Conservation (phyloP, 2,888 invertebrate species). For the Acronicta psi region DNA sequence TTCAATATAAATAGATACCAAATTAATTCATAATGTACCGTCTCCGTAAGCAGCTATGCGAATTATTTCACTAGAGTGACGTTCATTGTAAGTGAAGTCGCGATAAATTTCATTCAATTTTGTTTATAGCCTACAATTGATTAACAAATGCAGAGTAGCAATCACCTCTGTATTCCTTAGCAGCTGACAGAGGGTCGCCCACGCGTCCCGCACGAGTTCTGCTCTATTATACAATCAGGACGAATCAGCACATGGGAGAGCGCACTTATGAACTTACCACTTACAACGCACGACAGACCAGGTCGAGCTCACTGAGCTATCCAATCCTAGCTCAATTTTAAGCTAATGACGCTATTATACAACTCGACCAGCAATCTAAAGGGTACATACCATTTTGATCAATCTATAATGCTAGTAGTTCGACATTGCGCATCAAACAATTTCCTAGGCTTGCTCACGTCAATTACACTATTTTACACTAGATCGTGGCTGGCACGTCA, state of each 20-base stretch:
- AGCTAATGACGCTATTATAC: slow-evolving; percentile 38
- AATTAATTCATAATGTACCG: not conserved
- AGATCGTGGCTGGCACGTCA: slow-evolving; percentile 57
- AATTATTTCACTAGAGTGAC: slow-evolving; percentile 1
- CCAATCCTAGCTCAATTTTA: slow-evolving; percentile 53
- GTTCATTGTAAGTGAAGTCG: slow-evolving; percentile 11
- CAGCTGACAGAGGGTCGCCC: slow-evolving; percentile 83
- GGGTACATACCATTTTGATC: slow-evolving; percentile 33
- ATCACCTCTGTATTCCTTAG: slow-evolving; percentile 70
- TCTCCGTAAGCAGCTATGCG: not conserved
- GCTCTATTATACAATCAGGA: slow-evolving; percentile 86
- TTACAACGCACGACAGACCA: slow-evolving; percentile 40
- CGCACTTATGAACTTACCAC: slow-evolving; percentile 27
- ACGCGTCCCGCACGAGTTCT: slow-evolving; percentile 81
- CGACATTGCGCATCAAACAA: slow-evolving; percentile 52
- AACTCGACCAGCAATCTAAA: slow-evolving; percentile 43
- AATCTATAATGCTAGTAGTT: slow-evolving; percentile 42
- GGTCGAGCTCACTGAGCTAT: slow-evolving; percentile 50
- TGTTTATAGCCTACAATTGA: slow-evolving; percentile 54
- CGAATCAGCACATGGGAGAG: slow-evolving; percentile 81
- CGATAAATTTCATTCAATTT: slow-evolving; percentile 41
- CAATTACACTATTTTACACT: slow-evolving; percentile 66
- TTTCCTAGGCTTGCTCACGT: slow-evolving; percentile 63
- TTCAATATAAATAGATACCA: not conserved
- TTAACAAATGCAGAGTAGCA: slow-evolving; percentile 68